Evolutionary conservation across 23 tunicate species (phyloP), one percentile per base, ranked within the genome.

Genomic region (Botrylloides violaceus): DNA sequence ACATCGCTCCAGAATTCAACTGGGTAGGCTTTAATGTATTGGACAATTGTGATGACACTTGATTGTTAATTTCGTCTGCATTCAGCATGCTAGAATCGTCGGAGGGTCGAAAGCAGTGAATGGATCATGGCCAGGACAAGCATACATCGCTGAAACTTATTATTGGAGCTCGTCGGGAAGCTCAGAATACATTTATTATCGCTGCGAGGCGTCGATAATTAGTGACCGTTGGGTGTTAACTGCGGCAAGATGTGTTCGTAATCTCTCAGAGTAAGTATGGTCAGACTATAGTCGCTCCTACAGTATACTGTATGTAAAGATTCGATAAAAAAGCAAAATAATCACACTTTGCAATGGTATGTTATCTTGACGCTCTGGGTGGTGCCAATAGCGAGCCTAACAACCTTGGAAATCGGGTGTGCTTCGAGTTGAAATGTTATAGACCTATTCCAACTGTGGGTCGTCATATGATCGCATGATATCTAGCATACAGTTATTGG

Each of bases 121-220:
- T 43, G 74, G 74, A 5, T 37, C 74, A 38, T 68, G 74, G 74
- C 74, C 74, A 7, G 36, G 56, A 31, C 74, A 68, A 26, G 74
- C 30, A 9, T n/a, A 22, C 4, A 0, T 68, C 9, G 21, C 37
- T 0, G 0, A 39, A 23, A 1, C 0, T 6, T 35, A 18, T 1
- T 30, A 25, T 26, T 39, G 1, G 53, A 7, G 12, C 9, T 43
- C 12, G 1, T 27, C 47, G 30, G n/a, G n/a, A n/a, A 19, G 24
- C 1, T 43, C 9, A 7, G 15, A 9, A 43, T 43, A 43, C 15
- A 7, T 15, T 43, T 43, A 43, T 15, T 43, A 43, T 15, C 9
- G 15, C 9, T 68, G 74, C 58, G 74, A 43, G 4, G 74, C 28
- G 18, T 6, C 74, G 4, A 39, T 68, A 1, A 37, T 68, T 12